phyloP scores from a whole-genome alignment of 1,140 invertebrate genomes.

The Archivesica marissinica region DNA sequence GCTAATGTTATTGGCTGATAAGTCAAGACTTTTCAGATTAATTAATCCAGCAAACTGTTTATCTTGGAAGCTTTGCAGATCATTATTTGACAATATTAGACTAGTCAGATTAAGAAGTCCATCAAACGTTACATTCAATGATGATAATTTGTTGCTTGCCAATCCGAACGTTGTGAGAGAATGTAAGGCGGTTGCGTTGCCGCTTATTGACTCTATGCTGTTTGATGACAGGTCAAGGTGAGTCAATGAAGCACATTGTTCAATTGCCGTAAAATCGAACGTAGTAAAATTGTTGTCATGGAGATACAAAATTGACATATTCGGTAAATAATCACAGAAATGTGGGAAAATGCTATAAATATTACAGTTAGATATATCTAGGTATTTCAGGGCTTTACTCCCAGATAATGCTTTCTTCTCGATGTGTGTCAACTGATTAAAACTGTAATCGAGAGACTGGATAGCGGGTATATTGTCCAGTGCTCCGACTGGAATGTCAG shows the following conservation, averaged over 20 bases:
- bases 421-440: not conserved
- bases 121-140: slow-evolving; percentile 1
- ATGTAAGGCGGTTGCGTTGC: not conserved
- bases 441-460: slow-evolving; percentile 9
- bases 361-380: slow-evolving; percentile 12
- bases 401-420: slow-evolving; percentile 32
- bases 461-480: not conserved
- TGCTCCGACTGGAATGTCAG: not conserved
- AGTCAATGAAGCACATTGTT: slow-evolving; percentile 4
- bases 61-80: not conserved
- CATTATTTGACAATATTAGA: slow-evolving; percentile 1
- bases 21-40: not conserved
- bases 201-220: not conserved
- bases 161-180: not conserved
- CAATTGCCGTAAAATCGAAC: slow-evolving; percentile 29
- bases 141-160: not conserved
- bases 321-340: slow-evolving; percentile 53
- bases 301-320: slow-evolving; percentile 21
- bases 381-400: not conserved
- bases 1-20: slow-evolving; percentile 15
- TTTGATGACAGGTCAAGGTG: slow-evolving; percentile 36
- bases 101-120: not conserved
- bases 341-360: slow-evolving; percentile 22
- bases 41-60: not conserved
- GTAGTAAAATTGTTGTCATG: slow-evolving; percentile 30